Evolutionary conservation across 92 coral and sea anemone species (phyloP), one percentile per base, ranked within the genome.

Genomic region (Epizoanthus stellaris): DNA sequence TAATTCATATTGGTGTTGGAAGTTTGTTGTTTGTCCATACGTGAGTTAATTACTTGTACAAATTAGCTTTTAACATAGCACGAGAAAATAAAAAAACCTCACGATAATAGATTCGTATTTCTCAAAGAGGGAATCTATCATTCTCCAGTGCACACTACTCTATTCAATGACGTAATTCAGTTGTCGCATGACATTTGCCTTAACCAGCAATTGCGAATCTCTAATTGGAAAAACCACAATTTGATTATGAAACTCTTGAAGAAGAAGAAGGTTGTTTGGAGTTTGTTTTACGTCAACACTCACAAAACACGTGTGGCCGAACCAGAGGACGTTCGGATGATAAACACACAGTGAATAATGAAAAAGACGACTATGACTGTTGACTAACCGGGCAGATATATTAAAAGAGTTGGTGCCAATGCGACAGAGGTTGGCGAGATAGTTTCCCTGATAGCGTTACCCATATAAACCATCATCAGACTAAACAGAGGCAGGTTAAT

Each of bases 41-140:
- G 82, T 52, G 10, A 59, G 19, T 76, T 60, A 36, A 63, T 63
- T n/a, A 20, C 61, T 79, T 63, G 72, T 79, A 20, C 67, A 79
- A 79, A 79, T 79, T 79, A 63, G 71, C 21, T 63, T 45, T 79
- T 62, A 63, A 34, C 6, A 62, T 16, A 23, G 11, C 59, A 39
- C 42, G 49, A 43, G 49, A 10, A 6, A 21, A 62, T 42, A 12
- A 16, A 40, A 77, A 61, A 5, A 42, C 43, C n/a, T 11, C 34
- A 12, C 16, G 72, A 58, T 15, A 8, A 15, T n/a, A n/a, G 23
- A 15, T 79, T 30, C 16, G 40, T 8, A 63, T 17, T 38, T 13
- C 65, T 20, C 49, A 68, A 68, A 68, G 73, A 38, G 73, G 30
- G 9, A 49, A 13, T 4, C 8, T 43, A 43, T 43, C 5, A 43